phyloP scores from a whole-genome alignment of 2,888 invertebrate species.

The Tyria jacobaeae region DNA sequence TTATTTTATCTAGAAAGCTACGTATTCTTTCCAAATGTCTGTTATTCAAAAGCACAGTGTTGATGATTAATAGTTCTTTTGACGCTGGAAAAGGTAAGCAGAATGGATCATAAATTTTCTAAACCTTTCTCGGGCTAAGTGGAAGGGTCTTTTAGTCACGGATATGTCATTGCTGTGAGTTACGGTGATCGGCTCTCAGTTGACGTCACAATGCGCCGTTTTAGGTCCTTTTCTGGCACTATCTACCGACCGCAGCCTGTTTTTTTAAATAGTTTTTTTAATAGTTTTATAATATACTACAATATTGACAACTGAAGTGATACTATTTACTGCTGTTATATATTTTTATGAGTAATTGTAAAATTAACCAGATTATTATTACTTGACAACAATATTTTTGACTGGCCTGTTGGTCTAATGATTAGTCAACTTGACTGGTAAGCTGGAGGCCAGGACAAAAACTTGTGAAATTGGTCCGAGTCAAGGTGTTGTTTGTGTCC shows the following conservation, averaged over 20 bases:
- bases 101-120: slow-evolving; percentile 34
- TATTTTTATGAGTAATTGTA: no score
- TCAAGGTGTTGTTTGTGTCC: no score
- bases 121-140: slow-evolving; percentile 46
- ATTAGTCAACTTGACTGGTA: no score
- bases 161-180: slow-evolving; percentile 45
- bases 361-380: no score
- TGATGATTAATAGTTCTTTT: background rate
- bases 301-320: no score
- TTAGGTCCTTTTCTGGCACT: no score
- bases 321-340: no score
- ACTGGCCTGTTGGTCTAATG: no score
- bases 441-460: no score
- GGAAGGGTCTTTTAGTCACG: slow-evolving; percentile 45
- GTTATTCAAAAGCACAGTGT: background rate
- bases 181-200: slow-evolving; percentile 45
- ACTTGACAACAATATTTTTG: no score
- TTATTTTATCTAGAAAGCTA: background rate
- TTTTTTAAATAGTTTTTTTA: background rate
- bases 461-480: no score
- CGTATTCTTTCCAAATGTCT: background rate
- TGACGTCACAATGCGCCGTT: slow-evolving; percentile 44
- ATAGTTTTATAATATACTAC: no score
- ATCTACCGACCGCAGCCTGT: slow-evolving; percentile 31
- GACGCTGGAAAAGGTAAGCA: slow-evolving; percentile 14